phyloP scores from a whole-genome alignment of 2,113 vertebrate genomes.

The Aix galericulata region DNA sequence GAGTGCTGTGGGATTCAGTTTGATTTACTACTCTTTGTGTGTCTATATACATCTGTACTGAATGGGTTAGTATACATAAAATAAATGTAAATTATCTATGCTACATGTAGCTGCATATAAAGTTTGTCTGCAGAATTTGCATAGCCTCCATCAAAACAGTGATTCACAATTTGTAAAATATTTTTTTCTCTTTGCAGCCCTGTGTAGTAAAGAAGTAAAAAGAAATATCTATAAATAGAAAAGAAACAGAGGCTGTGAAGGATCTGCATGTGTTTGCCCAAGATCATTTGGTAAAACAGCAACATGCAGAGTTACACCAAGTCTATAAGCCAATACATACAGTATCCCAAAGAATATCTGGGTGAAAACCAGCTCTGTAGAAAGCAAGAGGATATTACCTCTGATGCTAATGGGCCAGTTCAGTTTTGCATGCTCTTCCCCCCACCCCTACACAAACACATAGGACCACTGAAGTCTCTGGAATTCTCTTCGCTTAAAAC shows the following conservation, averaged over 20 bases:
- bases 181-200: not conserved
- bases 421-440: not conserved
- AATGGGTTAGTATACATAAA: not conserved
- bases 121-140: not conserved
- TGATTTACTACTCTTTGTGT: not conserved
- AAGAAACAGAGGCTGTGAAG: not conserved
- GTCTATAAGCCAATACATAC: not conserved
- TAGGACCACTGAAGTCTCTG: not conserved
- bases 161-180: not conserved
- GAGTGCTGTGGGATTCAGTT: not conserved
- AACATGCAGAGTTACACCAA: not conserved
- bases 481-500: not conserved
- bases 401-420: not conserved
- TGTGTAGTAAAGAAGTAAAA: not conserved
- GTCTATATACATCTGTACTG: not conserved
- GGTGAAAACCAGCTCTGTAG: not conserved
- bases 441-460: rapidly evolving
- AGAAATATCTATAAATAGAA: not conserved
- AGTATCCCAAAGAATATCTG: not conserved
- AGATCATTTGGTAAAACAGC: not conserved
- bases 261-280: not conserved
- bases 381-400: not conserved
- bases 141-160: not conserved
- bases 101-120: not conserved
- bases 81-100: not conserved